phyloP scores from a whole-genome alignment of 2,888 invertebrate species.

The Cenopis cana region DNA sequence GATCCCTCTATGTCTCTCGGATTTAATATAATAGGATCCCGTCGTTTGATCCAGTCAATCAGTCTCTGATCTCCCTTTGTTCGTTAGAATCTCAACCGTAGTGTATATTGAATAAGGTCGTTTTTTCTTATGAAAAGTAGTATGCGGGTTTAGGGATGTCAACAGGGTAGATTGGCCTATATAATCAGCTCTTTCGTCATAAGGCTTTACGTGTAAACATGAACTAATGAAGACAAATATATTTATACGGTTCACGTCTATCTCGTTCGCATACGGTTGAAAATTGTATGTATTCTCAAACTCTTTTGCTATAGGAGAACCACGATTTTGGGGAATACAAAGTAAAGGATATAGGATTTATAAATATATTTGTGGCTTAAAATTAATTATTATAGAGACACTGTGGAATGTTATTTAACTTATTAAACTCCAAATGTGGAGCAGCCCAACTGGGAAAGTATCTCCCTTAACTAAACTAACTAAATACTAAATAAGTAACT shows the following conservation, averaged over 20 bases:
- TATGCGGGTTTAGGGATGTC: neutral
- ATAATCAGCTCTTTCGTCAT: constrained; percentile 1
- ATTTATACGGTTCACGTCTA: neutral
- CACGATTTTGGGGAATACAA: neutral
- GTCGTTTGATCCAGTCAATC: constrained; percentile 26
- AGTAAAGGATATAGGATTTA: too few species aligned
- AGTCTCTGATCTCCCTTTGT: constrained; percentile 15
- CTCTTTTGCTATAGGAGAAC: neutral
- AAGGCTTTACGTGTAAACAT: neutral
- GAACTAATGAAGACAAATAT: neutral
- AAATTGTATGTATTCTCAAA: neutral
- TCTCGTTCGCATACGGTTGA: neutral
- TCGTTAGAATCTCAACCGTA: neutral
- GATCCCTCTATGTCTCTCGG: neutral
- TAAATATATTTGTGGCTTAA: too few species aligned
- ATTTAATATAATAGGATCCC: neutral
- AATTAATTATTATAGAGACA: too few species aligned
- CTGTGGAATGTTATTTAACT: too few species aligned
- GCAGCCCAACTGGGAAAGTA: too few species aligned
- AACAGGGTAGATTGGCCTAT: neutral
- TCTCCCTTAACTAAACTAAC: too few species aligned
- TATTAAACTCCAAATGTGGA: too few species aligned
- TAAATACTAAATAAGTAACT: too few species aligned
- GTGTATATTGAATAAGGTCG: neutral
- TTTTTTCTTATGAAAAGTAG: neutral